Percentiles rank a stretch among this genome's conserved stretches.
These are phyloP conservation scores for Poeciliopsis retropinna DNA, from an alignment of 2,113 vertebrate genomes.

Conservation along the genomic window DNA sequence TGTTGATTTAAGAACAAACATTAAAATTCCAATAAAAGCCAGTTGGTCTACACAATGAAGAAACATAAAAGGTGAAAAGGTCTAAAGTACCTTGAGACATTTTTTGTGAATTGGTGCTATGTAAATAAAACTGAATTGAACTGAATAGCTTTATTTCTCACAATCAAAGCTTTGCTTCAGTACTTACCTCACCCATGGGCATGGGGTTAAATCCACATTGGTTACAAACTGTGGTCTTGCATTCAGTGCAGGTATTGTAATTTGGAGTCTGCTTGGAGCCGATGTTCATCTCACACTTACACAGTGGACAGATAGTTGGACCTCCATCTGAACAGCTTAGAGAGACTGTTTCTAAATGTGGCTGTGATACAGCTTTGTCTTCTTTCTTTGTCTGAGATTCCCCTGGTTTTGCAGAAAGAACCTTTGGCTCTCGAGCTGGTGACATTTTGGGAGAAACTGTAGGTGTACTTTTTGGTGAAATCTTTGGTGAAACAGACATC, in stretches of 20 bases:
- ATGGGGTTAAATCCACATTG: conserved; percentile 82
- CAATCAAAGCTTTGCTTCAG: background rate
- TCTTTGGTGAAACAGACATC: conserved; percentile 38
- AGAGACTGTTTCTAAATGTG: background rate
- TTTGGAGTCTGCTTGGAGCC: conserved; percentile 84
- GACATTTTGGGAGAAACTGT: conserved; percentile 64
- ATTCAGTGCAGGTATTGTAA: conserved; percentile 91
- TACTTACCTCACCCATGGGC: conserved; percentile 62
- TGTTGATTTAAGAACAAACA: background rate
- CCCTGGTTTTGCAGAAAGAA: conserved; percentile 46
- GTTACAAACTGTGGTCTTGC: conserved; percentile 90
- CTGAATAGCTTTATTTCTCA: background rate
- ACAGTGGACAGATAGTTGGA: conserved; percentile 85
- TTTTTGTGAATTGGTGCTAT: too few relatives aligned
- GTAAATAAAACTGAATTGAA: too few relatives aligned
- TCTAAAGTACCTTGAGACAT: too few relatives aligned
- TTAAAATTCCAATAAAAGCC: background rate
- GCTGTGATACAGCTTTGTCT: conserved; percentile 44
- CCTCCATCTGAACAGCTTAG: conserved; percentile 26
- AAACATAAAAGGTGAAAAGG: background rate
- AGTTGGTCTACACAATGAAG: background rate
- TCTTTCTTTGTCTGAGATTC: conserved; percentile 37
- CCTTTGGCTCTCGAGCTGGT: conserved; percentile 48
- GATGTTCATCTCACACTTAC: conserved; percentile 87
- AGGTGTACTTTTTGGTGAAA: conserved; percentile 58